These are phyloP conservation scores for Myopa testacea DNA, from an alignment of 2,888 invertebrate genomes.

Conservation along the genomic window DNA sequence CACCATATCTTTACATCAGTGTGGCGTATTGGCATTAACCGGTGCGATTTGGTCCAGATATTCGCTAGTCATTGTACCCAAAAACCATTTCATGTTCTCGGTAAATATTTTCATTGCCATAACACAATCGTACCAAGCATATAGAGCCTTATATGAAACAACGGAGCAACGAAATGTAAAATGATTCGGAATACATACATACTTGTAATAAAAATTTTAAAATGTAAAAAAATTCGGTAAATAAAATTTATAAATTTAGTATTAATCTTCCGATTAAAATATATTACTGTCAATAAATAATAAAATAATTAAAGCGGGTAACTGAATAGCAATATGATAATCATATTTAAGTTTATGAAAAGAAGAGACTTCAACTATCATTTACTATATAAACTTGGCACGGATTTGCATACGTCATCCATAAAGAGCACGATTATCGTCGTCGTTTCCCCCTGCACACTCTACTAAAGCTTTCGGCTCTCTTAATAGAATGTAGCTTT, in stretches of 20 bases:
- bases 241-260: background rate
- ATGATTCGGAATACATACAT: background rate
- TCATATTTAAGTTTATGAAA: too few species aligned
- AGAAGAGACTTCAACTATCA: too few species aligned
- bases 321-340: too few species aligned
- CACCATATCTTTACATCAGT: constrained; percentile 83
- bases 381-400: too few species aligned
- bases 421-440: too few species aligned
- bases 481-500: too few species aligned
- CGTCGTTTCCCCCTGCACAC: too few species aligned
- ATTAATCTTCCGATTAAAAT: background rate
- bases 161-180: background rate
- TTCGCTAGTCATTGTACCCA: constrained; percentile 93
- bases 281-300: too few species aligned
- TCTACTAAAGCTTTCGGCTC: too few species aligned
- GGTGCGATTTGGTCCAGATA: constrained; percentile 94
- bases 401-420: too few species aligned
- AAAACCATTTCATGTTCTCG: constrained; percentile 92
- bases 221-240: background rate
- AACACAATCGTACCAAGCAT: constrained; percentile 85
- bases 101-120: constrained; percentile 93
- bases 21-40: constrained; percentile 82
- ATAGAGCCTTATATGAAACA: constrained; percentile 70
- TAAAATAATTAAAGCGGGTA: too few species aligned
- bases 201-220: background rate